These are phyloP conservation scores for Allolobophora icterica DNA, from an alignment of 2,888 invertebrate genomes.

Conservation along the genomic window DNA sequence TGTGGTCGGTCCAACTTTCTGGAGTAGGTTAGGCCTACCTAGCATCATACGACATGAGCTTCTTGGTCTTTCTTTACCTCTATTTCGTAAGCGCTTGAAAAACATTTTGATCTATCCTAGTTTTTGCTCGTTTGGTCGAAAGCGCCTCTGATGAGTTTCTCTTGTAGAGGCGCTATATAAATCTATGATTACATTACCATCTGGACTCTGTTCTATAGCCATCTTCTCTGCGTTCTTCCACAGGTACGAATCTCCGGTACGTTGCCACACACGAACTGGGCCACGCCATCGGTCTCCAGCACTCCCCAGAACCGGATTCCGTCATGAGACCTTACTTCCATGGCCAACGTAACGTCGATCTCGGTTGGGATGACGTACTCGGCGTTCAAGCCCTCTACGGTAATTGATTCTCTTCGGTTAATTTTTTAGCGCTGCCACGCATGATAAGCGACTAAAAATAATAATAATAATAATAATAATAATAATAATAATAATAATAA, in stretches of 20 bases:
- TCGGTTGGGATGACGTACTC: not conserved
- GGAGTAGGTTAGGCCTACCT: too few species aligned
- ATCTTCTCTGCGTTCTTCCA: not conserved
- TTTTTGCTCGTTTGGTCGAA: too few species aligned
- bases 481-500: too few species aligned
- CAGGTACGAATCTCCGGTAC: not conserved
- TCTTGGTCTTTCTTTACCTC: too few species aligned
- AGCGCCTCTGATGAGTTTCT: too few species aligned
- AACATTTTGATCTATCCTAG: too few species aligned
- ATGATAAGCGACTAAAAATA: not conserved
- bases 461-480: too few species aligned
- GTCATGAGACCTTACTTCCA: not conserved
- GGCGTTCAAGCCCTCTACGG: slow-evolving; percentile 24
- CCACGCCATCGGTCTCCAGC: not conserved
- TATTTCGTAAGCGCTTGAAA: too few species aligned
- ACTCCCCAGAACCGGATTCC: not conserved
- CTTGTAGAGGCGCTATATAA: too few species aligned
- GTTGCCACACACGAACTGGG: not conserved
- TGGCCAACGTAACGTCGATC: not conserved
- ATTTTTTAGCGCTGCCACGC: not conserved
- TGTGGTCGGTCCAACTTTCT: too few species aligned
- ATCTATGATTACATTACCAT: too few species aligned
- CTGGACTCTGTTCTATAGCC: not conserved
- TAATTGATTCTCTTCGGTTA: not conserved
- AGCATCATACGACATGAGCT: too few species aligned